Conservation (phyloP, 2,797 vertebrate species). For the Cuculus canorus region DNA sequence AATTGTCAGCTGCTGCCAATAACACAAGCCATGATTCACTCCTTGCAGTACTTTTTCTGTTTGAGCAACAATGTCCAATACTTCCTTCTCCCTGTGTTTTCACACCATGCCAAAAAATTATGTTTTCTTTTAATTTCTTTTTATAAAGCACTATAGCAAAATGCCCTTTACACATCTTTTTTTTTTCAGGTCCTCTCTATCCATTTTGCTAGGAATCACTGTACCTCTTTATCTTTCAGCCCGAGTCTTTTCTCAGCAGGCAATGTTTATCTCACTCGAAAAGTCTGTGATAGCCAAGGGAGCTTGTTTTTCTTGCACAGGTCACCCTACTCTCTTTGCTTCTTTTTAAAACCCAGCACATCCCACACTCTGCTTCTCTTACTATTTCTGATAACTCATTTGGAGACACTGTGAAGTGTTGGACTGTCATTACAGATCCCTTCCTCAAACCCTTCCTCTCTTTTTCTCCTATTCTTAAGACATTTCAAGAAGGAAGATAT, state of each 20-base stretch:
- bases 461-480: not conserved
- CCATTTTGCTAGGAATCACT: not conserved
- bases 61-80: not conserved
- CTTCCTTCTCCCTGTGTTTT: not conserved
- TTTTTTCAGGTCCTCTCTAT: not conserved
- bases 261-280: not conserved
- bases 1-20: not conserved
- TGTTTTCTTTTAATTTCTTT: not conserved
- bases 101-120: not conserved
- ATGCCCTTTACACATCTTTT: not conserved
- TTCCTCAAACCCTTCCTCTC: not conserved
- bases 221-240: not conserved
- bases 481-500: not conserved
- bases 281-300: not conserved
- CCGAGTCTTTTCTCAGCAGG: slow-evolving; percentile 16
- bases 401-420: not conserved
- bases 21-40: not conserved
- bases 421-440: not conserved
- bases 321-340: slow-evolving; percentile 21
- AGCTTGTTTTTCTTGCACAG: slow-evolving; percentile 32
- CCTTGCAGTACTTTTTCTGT: not conserved
- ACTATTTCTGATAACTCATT: not conserved
- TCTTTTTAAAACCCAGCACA: slow-evolving; percentile 3
- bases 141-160: not conserved
- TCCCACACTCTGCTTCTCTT: not conserved